Evolutionary conservation across 1,140 invertebrate species (phyloP), one percentile per base, ranked within the genome.

Genomic region (Trissolcus basalis): DNA sequence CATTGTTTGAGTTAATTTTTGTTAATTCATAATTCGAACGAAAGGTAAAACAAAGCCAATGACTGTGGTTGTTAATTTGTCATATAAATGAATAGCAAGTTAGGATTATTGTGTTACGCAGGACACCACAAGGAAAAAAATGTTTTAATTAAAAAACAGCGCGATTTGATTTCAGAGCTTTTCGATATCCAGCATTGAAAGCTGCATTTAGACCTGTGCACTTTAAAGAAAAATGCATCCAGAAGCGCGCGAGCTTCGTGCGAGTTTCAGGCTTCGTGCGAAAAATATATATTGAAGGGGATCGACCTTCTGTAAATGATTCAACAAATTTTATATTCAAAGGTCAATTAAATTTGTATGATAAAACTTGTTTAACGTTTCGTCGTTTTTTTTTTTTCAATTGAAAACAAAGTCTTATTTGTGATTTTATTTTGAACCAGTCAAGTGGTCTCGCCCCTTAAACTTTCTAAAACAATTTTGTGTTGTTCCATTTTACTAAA

Each of bases 201-300:
- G 74, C 74, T 72, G 75, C 75, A 72, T 72, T 69, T 69, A 53
- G 59, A 77, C 68, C 59, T 59, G 69, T 79, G 72, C 77, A 76
- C 64, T 69, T 79, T 75, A 60, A 72, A 75, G 51, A 36, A 67
- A 74, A 76, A 65, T 72, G 72, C 72, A 79, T 79, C 54, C 72
- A 79, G 63, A 77, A 77, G 69, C 74, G 60, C 72, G 68, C 77
- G 67, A 79, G 59, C 55, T 76, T 79, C 69, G 77, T 79, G 68
- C 77, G 68, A 79, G 53, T 68, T 79, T 63, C 77, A 79, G 72
- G 63, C 72, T 76, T 79, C 68, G 77, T 79, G 77, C 77, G 65
- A 51, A 76, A 58, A 75, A 68, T 63, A 65, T 63, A 63, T 65
- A 39, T n/a, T 39, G 6, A 27, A 27, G 19, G 19, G 19, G 19